Conservation (phyloP, 2,113 vertebrate genomes). For the Orthonyx spaldingii region DNA sequence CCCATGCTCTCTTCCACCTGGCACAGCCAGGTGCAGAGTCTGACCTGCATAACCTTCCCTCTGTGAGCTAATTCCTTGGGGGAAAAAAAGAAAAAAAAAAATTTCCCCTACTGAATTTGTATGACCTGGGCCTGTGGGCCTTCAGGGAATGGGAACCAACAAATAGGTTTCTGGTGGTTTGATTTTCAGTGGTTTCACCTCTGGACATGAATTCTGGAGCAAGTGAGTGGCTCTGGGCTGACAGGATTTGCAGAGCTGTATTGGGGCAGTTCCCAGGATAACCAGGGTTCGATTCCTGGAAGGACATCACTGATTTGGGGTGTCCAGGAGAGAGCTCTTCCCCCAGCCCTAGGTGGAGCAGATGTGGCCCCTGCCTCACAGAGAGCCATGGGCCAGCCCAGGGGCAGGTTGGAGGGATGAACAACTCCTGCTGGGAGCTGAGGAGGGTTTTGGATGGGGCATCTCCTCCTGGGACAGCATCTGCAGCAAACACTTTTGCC, state of each 20-base stretch:
- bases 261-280: neutral
- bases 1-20: rapidly evolving
- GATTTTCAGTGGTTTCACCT: neutral
- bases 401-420: neutral
- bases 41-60: rapidly evolving
- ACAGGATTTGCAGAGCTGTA: neutral
- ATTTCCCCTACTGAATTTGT: neutral
- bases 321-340: neutral
- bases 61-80: rapidly evolving
- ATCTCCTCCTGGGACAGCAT: rapidly evolving
- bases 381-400: rapidly evolving
- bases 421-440: neutral
- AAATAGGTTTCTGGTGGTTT: neutral
- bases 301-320: neutral
- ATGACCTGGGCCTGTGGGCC: neutral
- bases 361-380: rapidly evolving
- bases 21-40: neutral
- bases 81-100: rapidly evolving
- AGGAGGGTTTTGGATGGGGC: neutral
- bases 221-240: neutral
- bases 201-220: neutral
- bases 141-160: neutral
- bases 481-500: neutral
- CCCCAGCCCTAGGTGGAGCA: neutral
- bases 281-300: neutral